Percentiles rank a stretch among this genome's conserved stretches.
Evolutionary conservation across 35 echinoderm and acorn worm genomes (phyloP).

Genomic region (Amphiura filiformis): DNA sequence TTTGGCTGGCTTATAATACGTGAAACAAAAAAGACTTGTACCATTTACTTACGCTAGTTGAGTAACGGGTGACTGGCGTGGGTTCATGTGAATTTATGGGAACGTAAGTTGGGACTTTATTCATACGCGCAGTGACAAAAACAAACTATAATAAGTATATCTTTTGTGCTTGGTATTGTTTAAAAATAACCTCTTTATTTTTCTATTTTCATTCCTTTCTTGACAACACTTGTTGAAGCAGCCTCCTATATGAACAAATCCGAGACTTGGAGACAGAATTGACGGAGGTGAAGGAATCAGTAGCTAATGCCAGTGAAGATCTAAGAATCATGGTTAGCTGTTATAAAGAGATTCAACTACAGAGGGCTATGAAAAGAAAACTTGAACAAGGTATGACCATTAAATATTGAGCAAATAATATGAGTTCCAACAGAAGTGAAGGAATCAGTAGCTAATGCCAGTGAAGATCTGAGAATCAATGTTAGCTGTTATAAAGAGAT

Average conservation of each 20-base stretch:
- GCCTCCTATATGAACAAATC: background rate
- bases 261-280: background rate
- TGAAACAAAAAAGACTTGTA: too few species aligned
- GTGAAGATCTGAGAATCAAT: slow-evolving; percentile 88
- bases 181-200: background rate
- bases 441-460: slow-evolving; percentile 44
- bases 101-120: too few species aligned
- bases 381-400: slow-evolving; percentile 60
- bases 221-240: too few species aligned
- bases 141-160: too few species aligned
- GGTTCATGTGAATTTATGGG: too few species aligned
- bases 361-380: slow-evolving; percentile 87
- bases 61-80: too few species aligned
- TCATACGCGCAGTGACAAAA: too few species aligned
- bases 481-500: slow-evolving; percentile 97
- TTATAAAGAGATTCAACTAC: slow-evolving; percentile 92
- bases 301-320: slow-evolving; percentile 75
- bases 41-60: too few species aligned
- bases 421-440: background rate
- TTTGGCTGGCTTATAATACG: too few species aligned
- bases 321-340: slow-evolving; percentile 96
- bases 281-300: background rate
- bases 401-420: background rate
- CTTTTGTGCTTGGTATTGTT: too few species aligned
- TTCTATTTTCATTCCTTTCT: background rate